Base-by-base conservation (phyloP, 2,113 vertebrate genomes). In the Clarias macrocephalus region DNA sequence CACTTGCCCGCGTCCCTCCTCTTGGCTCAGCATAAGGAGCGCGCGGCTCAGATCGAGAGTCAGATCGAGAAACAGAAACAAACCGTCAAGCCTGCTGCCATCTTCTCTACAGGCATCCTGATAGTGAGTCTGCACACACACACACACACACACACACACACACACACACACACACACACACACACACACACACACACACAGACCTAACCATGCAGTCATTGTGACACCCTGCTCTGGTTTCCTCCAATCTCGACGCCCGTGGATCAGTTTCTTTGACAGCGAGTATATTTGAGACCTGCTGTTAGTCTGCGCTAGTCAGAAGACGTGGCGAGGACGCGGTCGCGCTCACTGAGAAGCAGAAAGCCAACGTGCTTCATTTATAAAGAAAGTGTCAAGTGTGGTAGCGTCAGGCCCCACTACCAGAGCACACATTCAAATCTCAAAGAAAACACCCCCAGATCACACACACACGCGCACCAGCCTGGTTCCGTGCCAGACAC, bases 41-140 rank as follows among this genome's bases (percentile, higher is more conserved):
- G 96, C 83, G 96, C 97, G 48, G 94, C 96, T 12, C 96, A 99
- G 87, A 91, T 99, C 92, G 98, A 98, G 95, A 96, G 94, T 73
- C 94, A 98, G 83, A 94, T 98, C 80, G 97, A 98, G 92, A 97
- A 97, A 91, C 96, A 98, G 91, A 95, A 95, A 72, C 97, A 96
- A 91, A 90, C 93, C n/a, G 92, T 96, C 91, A 99, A 98, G 94
- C 95, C 97, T 18, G 87, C 93, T 84, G 95, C 95, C 91, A 95
- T 97, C 0, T 99, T 99, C 94, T 99, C 98, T 83, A 99, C 98
- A 82, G 98, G 98, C 92, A 99, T 99, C 93, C 96, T 96, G 92
- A 97, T 97, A 96, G 98, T 99, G 94, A 97, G 96, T 82, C 80
- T 85, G 88, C 25, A 75, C 48, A 37, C 16, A 30, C 85, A 89